These are phyloP conservation scores for Synergus itoensis DNA, from an alignment of 2,888 invertebrate genomes.

Conservation along the genomic window DNA sequence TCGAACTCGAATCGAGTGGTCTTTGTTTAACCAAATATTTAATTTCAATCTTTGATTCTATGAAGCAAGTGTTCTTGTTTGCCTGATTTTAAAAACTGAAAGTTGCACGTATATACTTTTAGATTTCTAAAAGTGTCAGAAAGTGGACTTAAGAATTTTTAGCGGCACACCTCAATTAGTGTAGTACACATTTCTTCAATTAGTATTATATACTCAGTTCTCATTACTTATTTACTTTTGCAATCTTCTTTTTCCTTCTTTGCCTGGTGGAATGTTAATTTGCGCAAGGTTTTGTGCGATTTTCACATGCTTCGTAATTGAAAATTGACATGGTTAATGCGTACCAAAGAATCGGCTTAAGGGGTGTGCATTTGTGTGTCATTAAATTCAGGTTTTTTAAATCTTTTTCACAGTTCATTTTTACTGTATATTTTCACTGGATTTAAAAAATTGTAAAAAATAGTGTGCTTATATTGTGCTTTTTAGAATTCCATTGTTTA, in stretches of 20 bases:
- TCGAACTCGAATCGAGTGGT: background rate
- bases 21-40: background rate
- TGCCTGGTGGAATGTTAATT: conserved; percentile 21
- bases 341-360: conserved; percentile 12
- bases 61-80: too few relatives aligned
- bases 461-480: background rate
- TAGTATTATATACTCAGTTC: conserved; percentile 25
- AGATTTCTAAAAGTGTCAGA: conserved; percentile 21
- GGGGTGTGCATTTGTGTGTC: background rate
- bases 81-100: background rate
- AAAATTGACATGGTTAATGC: conserved; percentile 20
- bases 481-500: conserved; percentile 21
- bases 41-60: background rate
- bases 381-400: background rate
- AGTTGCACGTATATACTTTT: background rate
- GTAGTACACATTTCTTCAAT: conserved; percentile 33
- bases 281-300: conserved; percentile 15
- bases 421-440: too few relatives aligned
- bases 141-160: conserved; percentile 1
- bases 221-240: conserved; percentile 18
- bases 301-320: conserved; percentile 27
- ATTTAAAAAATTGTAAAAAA: background rate
- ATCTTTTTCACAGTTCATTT: background rate
- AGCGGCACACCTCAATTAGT: background rate
- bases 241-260: conserved; percentile 5